Percentiles rank a stretch among this genome's conserved stretches.
These are phyloP conservation scores for Plemyria rubiginata DNA, from an alignment of 2,888 invertebrate species.

Conservation along the genomic window DNA sequence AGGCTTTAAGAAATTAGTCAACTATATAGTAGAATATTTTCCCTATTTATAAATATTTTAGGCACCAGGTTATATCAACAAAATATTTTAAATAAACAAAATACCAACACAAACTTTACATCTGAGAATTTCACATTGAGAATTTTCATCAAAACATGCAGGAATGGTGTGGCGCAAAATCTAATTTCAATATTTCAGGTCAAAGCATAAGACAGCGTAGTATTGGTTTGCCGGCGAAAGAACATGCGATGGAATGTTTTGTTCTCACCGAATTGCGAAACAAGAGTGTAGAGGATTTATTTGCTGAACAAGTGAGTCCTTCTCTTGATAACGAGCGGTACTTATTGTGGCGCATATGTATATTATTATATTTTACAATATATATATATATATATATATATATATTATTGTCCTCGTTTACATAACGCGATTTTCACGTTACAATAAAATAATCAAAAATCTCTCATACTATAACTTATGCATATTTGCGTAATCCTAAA, in stretches of 20 bases:
- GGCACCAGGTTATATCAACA: not conserved
- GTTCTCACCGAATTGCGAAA: slow-evolving; percentile 41
- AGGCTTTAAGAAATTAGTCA: no score
- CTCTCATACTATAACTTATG: slow-evolving; percentile 25
- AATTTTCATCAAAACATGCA: slow-evolving; percentile 14
- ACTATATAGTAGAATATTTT: no score
- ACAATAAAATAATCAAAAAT: slow-evolving; percentile 19
- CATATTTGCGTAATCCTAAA: slow-evolving; percentile 30
- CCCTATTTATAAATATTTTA: no score
- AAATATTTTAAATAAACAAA: slow-evolving; percentile 7
- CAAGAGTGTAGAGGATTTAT: slow-evolving; percentile 49
- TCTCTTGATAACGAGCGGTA: slow-evolving; percentile 23
- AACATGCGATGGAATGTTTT: slow-evolving; percentile 47
- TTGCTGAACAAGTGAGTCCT: slow-evolving; percentile 52
- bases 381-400: no score
- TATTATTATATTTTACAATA: slow-evolving; percentile 19
- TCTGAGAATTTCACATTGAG: no score
- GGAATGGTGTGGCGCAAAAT: slow-evolving; percentile 20
- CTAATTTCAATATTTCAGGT: slow-evolving; percentile 45
- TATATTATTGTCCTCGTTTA: no score
- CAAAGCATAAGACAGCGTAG: slow-evolving; percentile 47
- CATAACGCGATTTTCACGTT: slow-evolving; percentile 6
- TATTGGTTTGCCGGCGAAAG: slow-evolving; percentile 45
- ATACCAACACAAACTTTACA: slow-evolving; percentile 1
- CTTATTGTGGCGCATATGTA: slow-evolving; percentile 16